Evolutionary conservation across 2,888 invertebrate genomes (phyloP).

Genomic region (Hypsopygia costalis): DNA sequence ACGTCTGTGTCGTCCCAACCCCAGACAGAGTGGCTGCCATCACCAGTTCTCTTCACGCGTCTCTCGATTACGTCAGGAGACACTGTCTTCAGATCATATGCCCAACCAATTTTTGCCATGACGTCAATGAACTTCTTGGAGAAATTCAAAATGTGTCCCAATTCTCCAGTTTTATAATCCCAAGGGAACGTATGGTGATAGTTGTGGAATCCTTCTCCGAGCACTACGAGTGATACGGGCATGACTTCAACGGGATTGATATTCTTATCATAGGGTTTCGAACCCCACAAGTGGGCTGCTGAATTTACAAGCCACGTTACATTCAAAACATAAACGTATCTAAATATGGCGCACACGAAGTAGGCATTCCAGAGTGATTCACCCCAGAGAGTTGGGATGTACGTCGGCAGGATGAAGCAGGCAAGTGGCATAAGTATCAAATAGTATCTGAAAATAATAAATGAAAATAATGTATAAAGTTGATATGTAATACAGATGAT

Average conservation of each 20-base stretch:
- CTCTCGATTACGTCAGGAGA: slow-evolving; percentile 84
- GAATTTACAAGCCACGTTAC: slow-evolving; percentile 95
- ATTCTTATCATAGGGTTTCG: slow-evolving; percentile 86
- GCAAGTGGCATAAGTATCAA: slow-evolving; percentile 84
- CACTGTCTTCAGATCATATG: slow-evolving; percentile 92
- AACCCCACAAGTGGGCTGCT: slow-evolving; percentile 90
- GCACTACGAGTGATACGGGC: slow-evolving; percentile 82
- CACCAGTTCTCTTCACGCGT: slow-evolving; percentile 87
- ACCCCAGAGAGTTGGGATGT: slow-evolving; percentile 88
- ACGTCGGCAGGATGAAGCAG: slow-evolving; percentile 88
- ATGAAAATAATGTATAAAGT: neutral
- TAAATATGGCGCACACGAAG: slow-evolving; percentile 85
- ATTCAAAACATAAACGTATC: slow-evolving; percentile 89
- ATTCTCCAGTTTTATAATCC: slow-evolving; percentile 91
- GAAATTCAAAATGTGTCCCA: slow-evolving; percentile 85
- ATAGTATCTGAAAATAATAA: slow-evolving; percentile 82
- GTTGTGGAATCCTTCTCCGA: slow-evolving; percentile 93
- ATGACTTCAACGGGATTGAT: slow-evolving; percentile 87
- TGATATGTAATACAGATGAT: too few relatives aligned
- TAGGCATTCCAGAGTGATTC: slow-evolving; percentile 84
- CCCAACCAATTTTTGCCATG: slow-evolving; percentile 91
- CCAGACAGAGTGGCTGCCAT: slow-evolving; percentile 87
- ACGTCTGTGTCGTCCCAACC: slow-evolving; percentile 85
- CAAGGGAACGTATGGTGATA: slow-evolving; percentile 93
- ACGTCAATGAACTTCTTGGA: slow-evolving; percentile 89